These are phyloP conservation scores for Lagocephalus sceleratus DNA, from an alignment of 2,797 vertebrate genomes.

Conservation along the genomic window DNA sequence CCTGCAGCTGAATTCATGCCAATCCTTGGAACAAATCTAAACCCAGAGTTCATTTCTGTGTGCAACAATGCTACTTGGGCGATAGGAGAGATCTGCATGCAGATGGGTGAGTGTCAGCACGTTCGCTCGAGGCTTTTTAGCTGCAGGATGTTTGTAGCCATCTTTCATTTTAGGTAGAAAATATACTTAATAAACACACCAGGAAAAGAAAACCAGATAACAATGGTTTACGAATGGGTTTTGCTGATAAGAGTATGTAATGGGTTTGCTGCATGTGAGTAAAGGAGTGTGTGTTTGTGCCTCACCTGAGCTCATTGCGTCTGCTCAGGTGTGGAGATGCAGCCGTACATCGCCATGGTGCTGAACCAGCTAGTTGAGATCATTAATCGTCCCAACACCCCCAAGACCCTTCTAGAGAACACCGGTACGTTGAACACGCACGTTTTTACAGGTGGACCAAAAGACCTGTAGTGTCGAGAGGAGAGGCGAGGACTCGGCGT, in stretches of 20 bases:
- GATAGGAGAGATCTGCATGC: constrained; percentile 96
- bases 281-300: neutral
- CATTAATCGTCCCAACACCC: constrained; percentile 92
- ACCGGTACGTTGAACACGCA: constrained; percentile 71
- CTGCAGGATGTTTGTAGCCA: neutral
- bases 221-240: neutral
- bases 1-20: constrained; percentile 91
- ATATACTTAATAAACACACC: too few relatives aligned
- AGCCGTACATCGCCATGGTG: constrained; percentile 91
- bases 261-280: too few relatives aligned
- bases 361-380: constrained; percentile 92
- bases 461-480: too few relatives aligned
- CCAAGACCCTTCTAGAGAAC: constrained; percentile 93
- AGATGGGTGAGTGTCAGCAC: constrained; percentile 83
- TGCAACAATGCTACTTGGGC: constrained; percentile 97
- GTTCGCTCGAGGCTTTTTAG: constrained; percentile 6
- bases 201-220: neutral
- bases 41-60: constrained; percentile 93
- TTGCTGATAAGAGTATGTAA: too few relatives aligned
- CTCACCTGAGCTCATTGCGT: neutral
- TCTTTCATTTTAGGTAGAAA: too few relatives aligned
- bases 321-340: constrained; percentile 88
- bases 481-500: too few relatives aligned
- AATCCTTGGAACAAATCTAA: constrained; percentile 90
- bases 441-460: too few relatives aligned